Conservation (phyloP, 2,888 invertebrate species). For the Leptothorax acervorum region DNA sequence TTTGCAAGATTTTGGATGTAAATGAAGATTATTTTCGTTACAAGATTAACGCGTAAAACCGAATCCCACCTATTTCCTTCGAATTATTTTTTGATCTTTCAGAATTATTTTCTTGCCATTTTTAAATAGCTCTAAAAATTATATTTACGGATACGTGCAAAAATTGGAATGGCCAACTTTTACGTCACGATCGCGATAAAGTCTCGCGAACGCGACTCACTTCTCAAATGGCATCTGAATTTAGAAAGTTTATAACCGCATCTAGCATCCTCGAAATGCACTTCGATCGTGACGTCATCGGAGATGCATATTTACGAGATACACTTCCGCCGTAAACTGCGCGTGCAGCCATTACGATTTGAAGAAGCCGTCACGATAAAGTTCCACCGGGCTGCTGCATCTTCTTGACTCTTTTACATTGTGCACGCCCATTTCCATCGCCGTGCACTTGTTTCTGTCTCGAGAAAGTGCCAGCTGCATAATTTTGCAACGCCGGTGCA, state of each 20-base stretch:
- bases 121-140: neutral
- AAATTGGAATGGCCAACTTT: conserved; percentile 22
- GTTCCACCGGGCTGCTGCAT: conserved; percentile 48
- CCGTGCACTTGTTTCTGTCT: conserved; percentile 32
- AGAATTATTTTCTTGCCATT: neutral
- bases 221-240: conserved; percentile 25
- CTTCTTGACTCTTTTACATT: conserved; percentile 68
- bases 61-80: neutral
- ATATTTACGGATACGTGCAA: conserved; percentile 7
- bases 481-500: conserved; percentile 72
- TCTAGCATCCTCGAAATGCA: conserved; percentile 40
- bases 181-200: conserved; percentile 36
- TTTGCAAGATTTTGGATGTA: neutral
- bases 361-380: conserved; percentile 53
- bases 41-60: too few species aligned
- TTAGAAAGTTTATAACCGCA: conserved; percentile 50
- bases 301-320: conserved; percentile 54
- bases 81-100: neutral
- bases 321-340: conserved; percentile 48
- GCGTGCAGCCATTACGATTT: conserved; percentile 50
- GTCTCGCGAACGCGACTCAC: conserved; percentile 8
- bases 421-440: conserved; percentile 48
- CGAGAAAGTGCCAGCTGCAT: conserved; percentile 66
- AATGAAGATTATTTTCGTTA: neutral
- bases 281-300: conserved; percentile 51